Evolutionary conservation across 1,140 invertebrate species (phyloP).

Genomic region (Zaprionus tsacasi): DNA sequence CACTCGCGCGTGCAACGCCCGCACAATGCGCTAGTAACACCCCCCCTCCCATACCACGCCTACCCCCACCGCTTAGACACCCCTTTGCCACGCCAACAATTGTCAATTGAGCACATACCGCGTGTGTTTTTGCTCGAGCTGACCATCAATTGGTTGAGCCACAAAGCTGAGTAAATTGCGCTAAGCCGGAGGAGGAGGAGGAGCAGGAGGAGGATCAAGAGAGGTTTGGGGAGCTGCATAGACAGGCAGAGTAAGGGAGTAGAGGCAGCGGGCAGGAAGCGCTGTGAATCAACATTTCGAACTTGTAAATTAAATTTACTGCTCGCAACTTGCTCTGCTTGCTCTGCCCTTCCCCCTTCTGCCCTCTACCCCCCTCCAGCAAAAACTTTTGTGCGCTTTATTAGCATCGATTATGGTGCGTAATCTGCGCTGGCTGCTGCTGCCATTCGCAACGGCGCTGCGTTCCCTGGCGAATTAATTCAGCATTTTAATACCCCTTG

Average conservation of each 20-base stretch:
- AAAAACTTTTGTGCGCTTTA: slow-evolving; percentile 54
- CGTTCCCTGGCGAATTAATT: slow-evolving; percentile 1
- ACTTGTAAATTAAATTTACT: slow-evolving; percentile 74
- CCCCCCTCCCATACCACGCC: neutral
- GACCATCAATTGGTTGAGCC: slow-evolving; percentile 56
- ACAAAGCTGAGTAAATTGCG: slow-evolving; percentile 22
- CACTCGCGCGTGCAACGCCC: slow-evolving; percentile 65
- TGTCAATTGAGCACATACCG: slow-evolving; percentile 32
- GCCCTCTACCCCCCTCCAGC: neutral
- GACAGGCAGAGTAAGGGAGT: neutral
- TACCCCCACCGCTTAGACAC: neutral
- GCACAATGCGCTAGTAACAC: slow-evolving; percentile 49
- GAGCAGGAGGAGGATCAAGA: neutral
- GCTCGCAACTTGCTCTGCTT: slow-evolving; percentile 33
- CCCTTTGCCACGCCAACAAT: neutral
- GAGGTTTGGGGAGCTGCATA: neutral
- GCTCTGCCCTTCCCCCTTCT: neutral
- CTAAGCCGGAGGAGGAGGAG: neutral
- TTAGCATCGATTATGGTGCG: slow-evolving; percentile 80
- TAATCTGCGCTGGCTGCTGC: slow-evolving; percentile 31
- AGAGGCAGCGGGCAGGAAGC: neutral
- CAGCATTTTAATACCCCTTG: neutral
- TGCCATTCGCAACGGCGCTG: neutral
- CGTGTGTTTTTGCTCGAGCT: slow-evolving; percentile 29
- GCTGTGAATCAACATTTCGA: slow-evolving; percentile 46